Percentiles rank a stretch among this genome's conserved stretches.
Evolutionary conservation across 2,113 vertebrate genomes (phyloP).

Genomic region (Microtus ochrogaster): DNA sequence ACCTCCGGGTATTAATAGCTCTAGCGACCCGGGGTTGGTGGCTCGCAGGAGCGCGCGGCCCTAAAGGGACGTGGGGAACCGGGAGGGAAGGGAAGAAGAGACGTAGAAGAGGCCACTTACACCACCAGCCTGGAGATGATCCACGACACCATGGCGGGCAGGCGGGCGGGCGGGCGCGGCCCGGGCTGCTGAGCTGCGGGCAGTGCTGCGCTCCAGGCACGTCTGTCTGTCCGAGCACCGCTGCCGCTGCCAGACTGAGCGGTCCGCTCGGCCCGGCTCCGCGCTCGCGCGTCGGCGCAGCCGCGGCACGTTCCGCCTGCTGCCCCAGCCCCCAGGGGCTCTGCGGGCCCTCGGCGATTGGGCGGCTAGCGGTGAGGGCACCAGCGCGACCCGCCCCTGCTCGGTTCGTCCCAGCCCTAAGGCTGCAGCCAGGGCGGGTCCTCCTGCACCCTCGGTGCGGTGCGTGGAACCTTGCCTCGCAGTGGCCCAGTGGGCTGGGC

Average conservation of each 20-base stretch:
- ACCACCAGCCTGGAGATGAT: slow-evolving; percentile 99
- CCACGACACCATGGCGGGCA: slow-evolving; percentile 99
- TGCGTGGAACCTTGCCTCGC: background rate
- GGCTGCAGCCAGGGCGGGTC: background rate
- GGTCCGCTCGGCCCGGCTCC: slow-evolving; percentile 82
- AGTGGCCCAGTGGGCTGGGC: background rate
- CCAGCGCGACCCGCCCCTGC: slow-evolving; percentile 61
- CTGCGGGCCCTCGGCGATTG: slow-evolving; percentile 75
- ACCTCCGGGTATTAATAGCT: slow-evolving; percentile 60
- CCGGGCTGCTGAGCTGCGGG: slow-evolving; percentile 30
- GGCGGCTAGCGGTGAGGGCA: slow-evolving; percentile 76
- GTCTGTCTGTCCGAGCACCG: slow-evolving; percentile 62
- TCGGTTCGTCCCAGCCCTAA: background rate
- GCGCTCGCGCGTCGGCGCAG: slow-evolving; percentile 85
- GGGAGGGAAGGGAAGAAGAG: background rate
- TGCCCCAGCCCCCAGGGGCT: slow-evolving; percentile 69
- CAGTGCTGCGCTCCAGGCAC: slow-evolving; percentile 64
- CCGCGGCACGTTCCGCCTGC: slow-evolving; percentile 80
- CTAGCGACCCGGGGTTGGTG: background rate
- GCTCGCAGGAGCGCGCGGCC: slow-evolving; percentile 49
- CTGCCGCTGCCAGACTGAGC: slow-evolving; percentile 83
- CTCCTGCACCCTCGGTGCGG: background rate
- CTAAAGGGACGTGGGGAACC: background rate
- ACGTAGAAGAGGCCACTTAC: slow-evolving; percentile 89
- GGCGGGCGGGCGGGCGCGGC: slow-evolving; percentile 75